phyloP scores from a whole-genome alignment of 2,113 vertebrate species.

The Rhombomys opimus region DNA sequence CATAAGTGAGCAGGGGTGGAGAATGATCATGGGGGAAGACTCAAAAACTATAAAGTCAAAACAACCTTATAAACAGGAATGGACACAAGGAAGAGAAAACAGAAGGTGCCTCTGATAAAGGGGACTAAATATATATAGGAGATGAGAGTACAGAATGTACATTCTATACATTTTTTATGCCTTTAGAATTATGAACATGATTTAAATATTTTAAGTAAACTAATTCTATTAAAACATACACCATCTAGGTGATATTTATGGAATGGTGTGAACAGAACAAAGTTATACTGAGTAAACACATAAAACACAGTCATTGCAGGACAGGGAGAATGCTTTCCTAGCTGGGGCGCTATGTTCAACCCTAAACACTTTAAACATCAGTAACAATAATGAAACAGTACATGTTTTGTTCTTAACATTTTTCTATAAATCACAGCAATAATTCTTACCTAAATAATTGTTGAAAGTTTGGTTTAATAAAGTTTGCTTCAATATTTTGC shows the following conservation, averaged over 20 bases:
- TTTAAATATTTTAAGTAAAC: conserved; percentile 55
- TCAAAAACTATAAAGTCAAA: neutral
- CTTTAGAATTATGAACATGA: conserved; percentile 21
- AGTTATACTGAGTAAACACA: neutral
- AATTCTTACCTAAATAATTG: conserved; percentile 95
- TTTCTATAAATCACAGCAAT: conserved; percentile 42
- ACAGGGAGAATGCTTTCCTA: neutral
- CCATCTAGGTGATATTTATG: neutral
- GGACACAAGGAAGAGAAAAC: neutral
- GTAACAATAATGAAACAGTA: neutral
- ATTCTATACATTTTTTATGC: conserved; percentile 36
- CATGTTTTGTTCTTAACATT: conserved; percentile 10
- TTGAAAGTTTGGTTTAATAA: conserved; percentile 99
- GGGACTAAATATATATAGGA: neutral
- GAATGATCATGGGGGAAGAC: neutral
- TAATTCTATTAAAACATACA: conserved; percentile 16
- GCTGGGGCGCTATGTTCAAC: neutral
- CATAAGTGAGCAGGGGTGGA: no score
- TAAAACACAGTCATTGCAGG: conserved; percentile 47
- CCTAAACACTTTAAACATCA: neutral
- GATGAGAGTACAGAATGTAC: neutral
- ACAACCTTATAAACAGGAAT: neutral
- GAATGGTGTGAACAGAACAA: conserved; percentile 6
- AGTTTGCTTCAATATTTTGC: conserved; percentile 99
- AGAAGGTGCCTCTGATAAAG: neutral